Percentiles rank a stretch among this genome's conserved stretches.
These are phyloP conservation scores for Falcaria lacertinaria DNA, from an alignment of 2,888 invertebrate genomes.

Conservation along the genomic window DNA sequence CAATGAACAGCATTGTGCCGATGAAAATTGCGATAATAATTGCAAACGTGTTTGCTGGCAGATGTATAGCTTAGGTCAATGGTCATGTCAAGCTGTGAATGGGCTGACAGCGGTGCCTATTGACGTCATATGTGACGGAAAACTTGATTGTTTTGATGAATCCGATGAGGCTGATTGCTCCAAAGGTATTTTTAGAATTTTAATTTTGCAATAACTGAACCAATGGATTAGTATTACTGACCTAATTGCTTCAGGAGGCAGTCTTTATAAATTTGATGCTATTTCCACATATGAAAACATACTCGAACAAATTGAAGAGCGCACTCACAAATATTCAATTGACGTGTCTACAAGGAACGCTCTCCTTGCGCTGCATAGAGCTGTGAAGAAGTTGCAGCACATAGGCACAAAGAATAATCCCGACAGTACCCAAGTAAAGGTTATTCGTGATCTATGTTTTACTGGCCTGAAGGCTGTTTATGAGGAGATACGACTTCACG, in stretches of 20 bases:
- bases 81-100: conserved; percentile 44
- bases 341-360: neutral
- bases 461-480: conserved; percentile 35
- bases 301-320: conserved; percentile 7
- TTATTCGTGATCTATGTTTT: conserved; percentile 40
- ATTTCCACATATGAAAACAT: conserved; percentile 34
- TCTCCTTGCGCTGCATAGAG: conserved; percentile 26
- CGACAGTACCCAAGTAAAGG: conserved; percentile 25
- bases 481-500: conserved; percentile 25
- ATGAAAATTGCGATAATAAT: conserved; percentile 28
- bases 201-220: no score
- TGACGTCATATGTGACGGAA: conserved; percentile 58
- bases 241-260: conserved; percentile 29
- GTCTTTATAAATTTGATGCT: conserved; percentile 41
- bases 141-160: conserved; percentile 61
- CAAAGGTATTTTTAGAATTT: conserved; percentile 25
- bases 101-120: conserved; percentile 34
- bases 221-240: no score
- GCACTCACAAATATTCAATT: neutral
- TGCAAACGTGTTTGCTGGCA: conserved; percentile 52
- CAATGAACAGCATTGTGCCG: conserved; percentile 29
- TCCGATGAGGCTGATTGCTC: conserved; percentile 53
- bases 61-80: conserved; percentile 39
- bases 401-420: conserved; percentile 20
- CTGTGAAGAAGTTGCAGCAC: conserved; percentile 35